Base-by-base conservation (phyloP, 2,113 vertebrate species). In the Ibidorhyncha struthersii region DNA sequence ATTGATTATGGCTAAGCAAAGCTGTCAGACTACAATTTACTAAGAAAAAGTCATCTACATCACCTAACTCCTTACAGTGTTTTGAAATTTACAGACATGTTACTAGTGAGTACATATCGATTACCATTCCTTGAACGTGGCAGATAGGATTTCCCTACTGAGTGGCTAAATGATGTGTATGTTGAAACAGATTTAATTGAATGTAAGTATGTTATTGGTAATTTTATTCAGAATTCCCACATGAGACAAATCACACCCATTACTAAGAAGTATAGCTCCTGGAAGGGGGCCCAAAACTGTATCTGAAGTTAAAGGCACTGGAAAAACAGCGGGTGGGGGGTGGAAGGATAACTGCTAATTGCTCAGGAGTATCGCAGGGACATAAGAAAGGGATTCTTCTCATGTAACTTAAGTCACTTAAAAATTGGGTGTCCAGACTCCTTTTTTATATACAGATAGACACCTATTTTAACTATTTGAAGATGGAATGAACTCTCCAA, bases 31-130 rank as follows among this genome's bases (percentile, higher is more conserved):
- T 82, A 82, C 56, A 78, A 67, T 95, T 95, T 93, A 65, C 94
- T 83, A 89, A 93, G 53, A 96, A 86, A 96, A 92, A 95, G 89
- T 65, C 93, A 87, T 94, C 95, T 92, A 49, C 80, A 65, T 77
- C 93, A 72, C 67, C 62, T 38, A 62, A 76, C 49, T 94, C 74
- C 58, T 93, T 38, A 76, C 0, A 96, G 70, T 56, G 89, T 80
- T 97, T 77, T 69, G 78, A 76, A 91, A 82, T 95, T 38, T 86
- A 83, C 89, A 95, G 91, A 90, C 73, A 18, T 9, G 84, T 47
- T 85, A 56, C 61, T 26, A 65, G 86, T 34, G 77, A 92, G 91
- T 66, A 30, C 5, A 0, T 89, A 95, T 91, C 0, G 47, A 97
- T 91, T 66, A 53, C 82, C 49, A 25, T 65, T 62, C 45, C 83